Evolutionary conservation across 2,797 vertebrate genomes (phyloP), one percentile per base, ranked within the genome.

Genomic region (Gorsachius magnificus): DNA sequence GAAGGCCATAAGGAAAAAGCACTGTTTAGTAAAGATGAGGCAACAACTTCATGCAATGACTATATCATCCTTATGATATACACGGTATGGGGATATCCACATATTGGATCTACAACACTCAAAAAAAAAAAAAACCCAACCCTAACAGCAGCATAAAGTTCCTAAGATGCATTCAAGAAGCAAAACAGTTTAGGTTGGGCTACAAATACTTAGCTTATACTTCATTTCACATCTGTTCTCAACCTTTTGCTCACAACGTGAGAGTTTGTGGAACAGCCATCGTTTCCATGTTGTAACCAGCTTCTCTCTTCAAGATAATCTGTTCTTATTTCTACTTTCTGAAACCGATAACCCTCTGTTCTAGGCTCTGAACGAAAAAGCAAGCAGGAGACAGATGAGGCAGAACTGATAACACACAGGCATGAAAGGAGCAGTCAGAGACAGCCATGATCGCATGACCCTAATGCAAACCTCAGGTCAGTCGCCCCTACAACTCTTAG

Each of bases 391-490:
- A 31, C 2, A 31, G 57, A 28, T 14, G 45, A 45, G 36, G 63
- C 65, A 65, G 61, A 75, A 38, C 35, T 14, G 38, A 1, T 24
- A 33, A 38, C 18, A 43, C 1, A 0, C 10, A 16, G 70, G 48
- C 28, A 48, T 4, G 29, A 22, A 50, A 53, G 46, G 60, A 58
- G 22, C 1, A 0, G 50, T 16, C 17, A 31, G 69, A 53, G 29
- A 5, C 35, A 64, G n/a, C 28, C 29, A 3, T 2, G 15, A 29
- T 9, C 2, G 8, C 58, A 3, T 0, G 25, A 65, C 19, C 46
- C 54, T 7, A 33, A 6, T 0, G 5, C 83, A 65, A n/a, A 69
- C 5, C 61, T 16, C 51, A 6, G 41, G 10, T 2, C 53, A 74
- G 51, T 9, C 31, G 38, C 53, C 41, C 7, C 3, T 6, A 16